phyloP scores from a whole-genome alignment of 1,140 invertebrate species.

The Caerostris darwini region DNA sequence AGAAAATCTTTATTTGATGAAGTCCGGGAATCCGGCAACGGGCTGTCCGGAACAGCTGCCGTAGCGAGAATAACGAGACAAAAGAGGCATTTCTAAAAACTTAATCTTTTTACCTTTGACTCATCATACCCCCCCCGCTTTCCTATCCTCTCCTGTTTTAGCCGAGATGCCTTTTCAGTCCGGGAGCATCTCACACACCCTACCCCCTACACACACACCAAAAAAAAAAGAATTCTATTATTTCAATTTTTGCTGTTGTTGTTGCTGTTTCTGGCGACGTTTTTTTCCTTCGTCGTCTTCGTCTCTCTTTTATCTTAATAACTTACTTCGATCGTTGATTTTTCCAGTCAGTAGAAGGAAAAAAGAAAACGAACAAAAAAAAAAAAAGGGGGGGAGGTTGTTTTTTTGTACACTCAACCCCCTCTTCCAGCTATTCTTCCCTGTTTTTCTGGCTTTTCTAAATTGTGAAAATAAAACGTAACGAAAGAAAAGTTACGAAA shows the following conservation, averaged over 20 bases:
- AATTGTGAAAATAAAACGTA: slow-evolving; percentile 1
- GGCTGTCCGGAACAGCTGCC: neutral
- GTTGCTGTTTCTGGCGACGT: neutral
- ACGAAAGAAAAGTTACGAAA: neutral
- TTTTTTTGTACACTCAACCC: neutral
- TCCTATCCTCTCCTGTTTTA: neutral
- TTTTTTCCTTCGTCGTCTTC: neutral
- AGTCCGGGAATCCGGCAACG: slow-evolving; percentile 3
- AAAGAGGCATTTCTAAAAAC: slow-evolving; percentile 28
- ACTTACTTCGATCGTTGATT: neutral
- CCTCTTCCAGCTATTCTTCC: neutral
- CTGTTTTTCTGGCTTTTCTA: neutral
- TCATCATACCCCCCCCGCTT: neutral
- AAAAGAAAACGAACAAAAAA: neutral
- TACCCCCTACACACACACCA: neutral
- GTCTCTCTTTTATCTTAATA: neutral
- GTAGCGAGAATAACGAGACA: slow-evolving; percentile 26
- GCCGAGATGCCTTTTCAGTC: neutral
- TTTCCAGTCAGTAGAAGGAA: too few species aligned
- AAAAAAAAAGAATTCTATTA: neutral
- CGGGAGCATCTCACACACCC: neutral
- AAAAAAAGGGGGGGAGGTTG: neutral
- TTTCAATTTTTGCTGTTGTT: slow-evolving; percentile 7
- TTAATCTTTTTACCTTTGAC: slow-evolving; percentile 43
- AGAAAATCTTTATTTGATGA: slow-evolving; percentile 36